Base-by-base conservation (phyloP, 1,140 invertebrate species). In the Archivesica marissinica region DNA sequence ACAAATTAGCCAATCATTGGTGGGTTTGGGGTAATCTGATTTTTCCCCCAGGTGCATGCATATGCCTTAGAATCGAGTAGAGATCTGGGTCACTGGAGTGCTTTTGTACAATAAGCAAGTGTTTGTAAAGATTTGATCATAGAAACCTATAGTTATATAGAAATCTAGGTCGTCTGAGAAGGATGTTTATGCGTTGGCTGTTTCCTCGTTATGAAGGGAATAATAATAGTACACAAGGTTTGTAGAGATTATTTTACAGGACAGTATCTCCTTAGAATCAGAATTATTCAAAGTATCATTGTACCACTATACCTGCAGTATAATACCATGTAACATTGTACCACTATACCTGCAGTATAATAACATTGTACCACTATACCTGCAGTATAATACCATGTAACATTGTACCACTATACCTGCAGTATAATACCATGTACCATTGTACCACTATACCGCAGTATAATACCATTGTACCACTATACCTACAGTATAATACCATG, bases 21-120 rank as follows among this genome's bases (percentile, higher is more conserved):
- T 52, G n/a, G 17, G 50, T 23, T 33, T 30, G 68, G 30, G 41
- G 25, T 72, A 72, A 15, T 47, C 41, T 28, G 15, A 11, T 72
- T 41, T 72, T 56, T 56, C 28, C 52, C 23, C 20, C 39, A 47
- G 64, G 35, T 23, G 41, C 68, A 50, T 72, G 41, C 68, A 47
- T 41, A 66, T 20, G 35, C n/a, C 15, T 3, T 52, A 28, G 68
- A 33, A n/a, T 56, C 6, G 28, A 56, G 52, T 56, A 47, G 28
- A 59, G 54, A 76, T 76, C 74, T 76, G 47, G 74, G 74, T 76
- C 47, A 76, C 74, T 76, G 54, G 17, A 50, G 47, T 76, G 74
- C 74, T 76, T 56, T 33, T 33, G 54, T 56, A 76, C 25, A 76
- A 76, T 56, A 38, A 59, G 30, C 52, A n/a, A 23, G 52, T 76